Percentiles rank a stretch among this genome's conserved stretches.
These are phyloP conservation scores for Ochropacha duplaris DNA, from an alignment of 2,888 invertebrate species.

Conservation along the genomic window DNA sequence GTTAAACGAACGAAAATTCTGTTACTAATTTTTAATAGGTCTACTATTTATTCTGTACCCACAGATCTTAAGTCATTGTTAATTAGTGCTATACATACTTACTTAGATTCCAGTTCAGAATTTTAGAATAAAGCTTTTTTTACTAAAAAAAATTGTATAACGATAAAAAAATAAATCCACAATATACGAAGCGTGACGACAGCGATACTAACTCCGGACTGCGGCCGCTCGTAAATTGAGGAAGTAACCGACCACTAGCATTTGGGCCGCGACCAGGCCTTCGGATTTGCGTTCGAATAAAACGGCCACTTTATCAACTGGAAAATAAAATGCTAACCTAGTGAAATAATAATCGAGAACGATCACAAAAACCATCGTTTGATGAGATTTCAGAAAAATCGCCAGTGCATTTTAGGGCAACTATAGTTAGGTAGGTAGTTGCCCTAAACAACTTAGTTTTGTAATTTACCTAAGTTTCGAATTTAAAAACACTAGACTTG, in stretches of 20 bases:
- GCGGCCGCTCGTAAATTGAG: slow-evolving; percentile 68
- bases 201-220: slow-evolving; percentile 69
- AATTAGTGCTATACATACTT: slow-evolving; percentile 14
- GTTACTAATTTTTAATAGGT: background rate
- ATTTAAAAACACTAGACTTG: background rate
- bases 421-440: too few species aligned
- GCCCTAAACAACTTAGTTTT: too few species aligned
- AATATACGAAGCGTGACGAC: slow-evolving; percentile 73
- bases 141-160: slow-evolving; percentile 46
- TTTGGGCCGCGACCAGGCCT: slow-evolving; percentile 53
- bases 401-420: background rate
- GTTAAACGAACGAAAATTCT: background rate
- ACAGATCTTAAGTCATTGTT: background rate
- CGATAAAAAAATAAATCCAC: slow-evolving; percentile 66
- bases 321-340: slow-evolving; percentile 56
- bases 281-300: slow-evolving; percentile 76
- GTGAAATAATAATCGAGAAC: slow-evolving; percentile 34
- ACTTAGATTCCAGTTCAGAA: slow-evolving; percentile 24
- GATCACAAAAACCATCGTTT: slow-evolving; percentile 10
- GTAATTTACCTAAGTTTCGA: background rate
- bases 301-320: slow-evolving; percentile 67
- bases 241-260: slow-evolving; percentile 66
- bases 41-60: background rate
- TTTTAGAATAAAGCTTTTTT: too few species aligned
- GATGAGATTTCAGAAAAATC: background rate